A percentile compares a stretch with the other conserved stretches of the same genome.
Conservation (phyloP, 1,140 invertebrate genomes). For the Orchesella cincta region DNA sequence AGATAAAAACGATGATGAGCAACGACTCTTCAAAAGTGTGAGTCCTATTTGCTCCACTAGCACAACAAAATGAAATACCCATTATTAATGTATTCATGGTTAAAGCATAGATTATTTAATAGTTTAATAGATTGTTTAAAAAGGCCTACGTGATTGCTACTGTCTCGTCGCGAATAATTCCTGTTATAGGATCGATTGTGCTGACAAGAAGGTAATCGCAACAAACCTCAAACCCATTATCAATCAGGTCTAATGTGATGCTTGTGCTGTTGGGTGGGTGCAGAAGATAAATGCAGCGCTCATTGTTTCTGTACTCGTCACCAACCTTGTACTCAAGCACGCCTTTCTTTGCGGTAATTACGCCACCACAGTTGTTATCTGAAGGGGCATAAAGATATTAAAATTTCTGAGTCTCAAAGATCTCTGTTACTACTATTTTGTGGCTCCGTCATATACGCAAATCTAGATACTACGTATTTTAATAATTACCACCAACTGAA, state of each 20-base stretch:
- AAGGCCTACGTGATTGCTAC: background rate
- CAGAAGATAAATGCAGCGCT: background rate
- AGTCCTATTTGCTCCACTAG: background rate
- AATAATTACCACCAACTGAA: too few species aligned
- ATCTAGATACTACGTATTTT: too few species aligned
- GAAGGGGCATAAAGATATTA: too few species aligned
- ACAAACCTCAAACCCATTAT: conserved; percentile 5
- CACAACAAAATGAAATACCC: background rate
- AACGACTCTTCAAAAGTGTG: background rate
- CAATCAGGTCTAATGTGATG: background rate
- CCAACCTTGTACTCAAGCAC: conserved; percentile 13
- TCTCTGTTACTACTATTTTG: too few species aligned
- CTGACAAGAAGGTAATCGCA: background rate
- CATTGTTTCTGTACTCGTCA: background rate
- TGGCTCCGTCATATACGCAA: too few species aligned
- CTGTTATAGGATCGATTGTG: background rate
- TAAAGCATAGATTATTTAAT: too few species aligned
- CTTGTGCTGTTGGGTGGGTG: background rate
- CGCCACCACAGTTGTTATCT: background rate
- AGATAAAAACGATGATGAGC: background rate
- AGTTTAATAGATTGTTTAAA: background rate
- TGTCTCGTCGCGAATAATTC: background rate
- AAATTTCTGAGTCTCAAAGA: too few species aligned
- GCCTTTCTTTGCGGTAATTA: background rate
- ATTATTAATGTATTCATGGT: background rate